Evolutionary conservation across 2,888 invertebrate genomes (phyloP), one percentile per base, ranked within the genome.

Genomic region (Brachynemurus nebulosus): DNA sequence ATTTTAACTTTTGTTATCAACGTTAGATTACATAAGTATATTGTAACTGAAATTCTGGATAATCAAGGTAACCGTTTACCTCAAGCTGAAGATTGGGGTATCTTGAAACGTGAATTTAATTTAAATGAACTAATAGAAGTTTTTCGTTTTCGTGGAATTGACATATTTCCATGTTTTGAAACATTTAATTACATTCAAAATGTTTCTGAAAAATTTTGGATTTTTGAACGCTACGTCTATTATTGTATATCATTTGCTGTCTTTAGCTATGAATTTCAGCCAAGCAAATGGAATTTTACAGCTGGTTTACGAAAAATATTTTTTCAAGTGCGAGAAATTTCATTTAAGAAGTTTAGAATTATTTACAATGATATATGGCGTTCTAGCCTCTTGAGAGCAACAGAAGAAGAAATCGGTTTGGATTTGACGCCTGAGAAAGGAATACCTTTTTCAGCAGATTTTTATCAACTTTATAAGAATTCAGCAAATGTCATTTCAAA

Each of bases 101-200:
- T 23, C 7, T 23, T 7, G 9, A 23, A 7, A 23, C 23, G 20
- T 19, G 37, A 19, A 19, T 37, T 37, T 7, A 14, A 17, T 19
- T 19, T 37, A 18, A 12, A 37, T 4, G n/a, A 37, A 19, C 12
- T 37, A 18, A 20, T 37, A 2, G 20, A 9, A 12, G 20, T 20
- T 20, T 16, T 37, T 2, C 37, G 37, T 37, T 18, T 12, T n/a
- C 18, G 20, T 37, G 37, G 37, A 20, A 12, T 37, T 2, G 37
- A 37, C 12, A 37, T 37, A n/a, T 37, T 37, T 12, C 37, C 37
- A 37, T 18, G 20, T 12, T 37, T 37, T 37, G 37, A 37, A 11
- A n/a, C 37, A 19, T 37, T 37, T 19, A 19, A 20, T 3, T 37
- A 37, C 18, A 16, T 19, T 9, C 20, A 37, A 19, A n/a, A n/a